Conservation (phyloP, 2,797 vertebrate species). For the Malurus splendens region DNA sequence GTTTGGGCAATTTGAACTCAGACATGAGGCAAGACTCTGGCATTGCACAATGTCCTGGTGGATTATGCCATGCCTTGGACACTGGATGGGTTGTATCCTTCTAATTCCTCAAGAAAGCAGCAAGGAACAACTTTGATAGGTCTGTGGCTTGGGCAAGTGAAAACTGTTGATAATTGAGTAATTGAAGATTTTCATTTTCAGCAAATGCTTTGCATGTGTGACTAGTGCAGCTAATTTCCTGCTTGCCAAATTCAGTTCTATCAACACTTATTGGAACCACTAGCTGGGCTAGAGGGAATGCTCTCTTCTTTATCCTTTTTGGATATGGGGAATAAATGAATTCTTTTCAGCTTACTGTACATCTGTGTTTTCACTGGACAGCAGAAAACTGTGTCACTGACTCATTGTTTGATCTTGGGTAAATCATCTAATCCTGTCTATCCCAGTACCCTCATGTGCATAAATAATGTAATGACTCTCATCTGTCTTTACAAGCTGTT, state of each 20-base stretch:
- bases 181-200: slow-evolving; percentile 19
- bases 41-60: slow-evolving; percentile 2
- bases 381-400: slow-evolving; percentile 57
- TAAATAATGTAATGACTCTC: slow-evolving; percentile 53
- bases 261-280: slow-evolving; percentile 43
- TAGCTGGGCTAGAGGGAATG: not conserved
- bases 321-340: slow-evolving; percentile 40
- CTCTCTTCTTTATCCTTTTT: slow-evolving; percentile 38
- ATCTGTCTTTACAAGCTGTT: slow-evolving; percentile 31
- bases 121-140: not conserved
- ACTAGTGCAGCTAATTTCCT: slow-evolving; percentile 46
- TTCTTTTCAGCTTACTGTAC: slow-evolving; percentile 55
- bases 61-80: not conserved
- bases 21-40: slow-evolving; percentile 7
- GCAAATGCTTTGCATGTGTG: slow-evolving; percentile 55
- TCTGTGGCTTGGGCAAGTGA: slow-evolving; percentile 3
- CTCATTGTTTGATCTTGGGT: slow-evolving; percentile 56
- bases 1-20: not conserved
- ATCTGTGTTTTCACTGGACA: slow-evolving; percentile 54
- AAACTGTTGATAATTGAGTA: slow-evolving; percentile 39
- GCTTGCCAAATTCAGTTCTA: slow-evolving; percentile 41
- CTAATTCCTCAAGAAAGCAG: not conserved
- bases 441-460: slow-evolving; percentile 11
- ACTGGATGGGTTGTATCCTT: not conserved
- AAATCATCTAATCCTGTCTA: slow-evolving; percentile 51